A percentile compares a stretch with the other conserved stretches of the same genome.
These are phyloP conservation scores for Xiphydria camelus DNA, from an alignment of 2,888 invertebrate species.

Conservation along the genomic window DNA sequence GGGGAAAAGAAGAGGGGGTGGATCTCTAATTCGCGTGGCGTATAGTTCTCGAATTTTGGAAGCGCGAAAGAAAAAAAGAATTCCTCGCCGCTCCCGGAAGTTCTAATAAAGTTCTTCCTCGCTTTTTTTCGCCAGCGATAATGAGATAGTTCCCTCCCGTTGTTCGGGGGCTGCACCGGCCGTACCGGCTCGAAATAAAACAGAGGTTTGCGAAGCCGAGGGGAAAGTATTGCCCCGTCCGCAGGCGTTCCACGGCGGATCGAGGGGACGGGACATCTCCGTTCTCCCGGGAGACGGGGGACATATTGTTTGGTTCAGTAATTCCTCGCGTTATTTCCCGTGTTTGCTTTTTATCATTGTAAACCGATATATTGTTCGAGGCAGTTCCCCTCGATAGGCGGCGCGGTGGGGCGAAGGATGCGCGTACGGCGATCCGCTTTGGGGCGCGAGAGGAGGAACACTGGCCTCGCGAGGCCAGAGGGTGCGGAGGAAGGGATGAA, in stretches of 20 bases:
- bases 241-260: conserved; percentile 27
- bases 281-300: conserved; percentile 44
- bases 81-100: too few relatives aligned
- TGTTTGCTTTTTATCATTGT: conserved; percentile 55
- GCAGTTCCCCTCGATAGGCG: conserved; percentile 34
- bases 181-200: conserved; percentile 25
- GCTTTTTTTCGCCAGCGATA: too few relatives aligned
- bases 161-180: conserved; percentile 7
- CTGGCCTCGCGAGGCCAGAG: neutral
- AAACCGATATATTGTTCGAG: conserved; percentile 52
- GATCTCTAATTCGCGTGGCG: too few relatives aligned
- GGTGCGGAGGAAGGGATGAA: too few relatives aligned
- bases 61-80: too few relatives aligned
- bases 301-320: conserved; percentile 54
- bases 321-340: conserved; percentile 51
- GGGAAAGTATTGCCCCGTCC: conserved; percentile 25
- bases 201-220: conserved; percentile 15
- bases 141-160: conserved; percentile 24
- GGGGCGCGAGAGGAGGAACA: conserved; percentile 2
- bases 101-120: too few relatives aligned
- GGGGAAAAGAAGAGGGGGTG: too few relatives aligned
- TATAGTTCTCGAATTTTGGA: too few relatives aligned
- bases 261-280: conserved; percentile 37
- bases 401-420: too few relatives aligned
- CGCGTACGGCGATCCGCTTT: conserved; percentile 20